phyloP scores from a whole-genome alignment of 2,888 invertebrate genomes.

The Mesorhabditis sp. region DNA sequence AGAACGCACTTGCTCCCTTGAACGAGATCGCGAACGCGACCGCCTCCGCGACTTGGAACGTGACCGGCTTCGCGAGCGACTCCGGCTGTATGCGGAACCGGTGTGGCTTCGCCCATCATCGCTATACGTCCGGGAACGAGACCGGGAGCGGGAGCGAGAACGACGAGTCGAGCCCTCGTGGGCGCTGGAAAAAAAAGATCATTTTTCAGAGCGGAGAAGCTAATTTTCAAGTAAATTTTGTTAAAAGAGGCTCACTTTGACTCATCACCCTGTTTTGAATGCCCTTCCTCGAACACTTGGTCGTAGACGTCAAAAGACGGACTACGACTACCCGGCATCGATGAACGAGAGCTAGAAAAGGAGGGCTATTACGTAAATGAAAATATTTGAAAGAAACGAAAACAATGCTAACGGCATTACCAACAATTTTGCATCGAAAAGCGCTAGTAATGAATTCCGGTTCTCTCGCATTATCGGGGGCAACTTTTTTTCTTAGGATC shows the following conservation, averaged over 20 bases:
- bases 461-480: too few species aligned
- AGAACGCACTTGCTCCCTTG: not conserved
- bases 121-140: not conserved
- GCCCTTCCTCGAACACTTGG: not conserved
- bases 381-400: not conserved
- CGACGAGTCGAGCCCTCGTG: not conserved
- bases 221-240: too few species aligned
- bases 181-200: not conserved
- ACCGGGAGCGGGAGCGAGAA: not conserved
- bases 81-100: too few species aligned
- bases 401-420: not conserved
- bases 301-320: not conserved
- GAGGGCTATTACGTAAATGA: not conserved
- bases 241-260: not conserved
- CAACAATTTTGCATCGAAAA: conserved; percentile 22
- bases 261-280: not conserved
- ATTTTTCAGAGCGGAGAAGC: not conserved
- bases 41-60: not conserved
- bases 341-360: not conserved
- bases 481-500: too few species aligned
- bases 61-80: not conserved
- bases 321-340: not conserved
- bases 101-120: too few species aligned
- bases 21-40: not conserved
- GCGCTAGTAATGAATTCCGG: too few species aligned